These are phyloP conservation scores for Coremacera marginata DNA, from an alignment of 2,888 invertebrate genomes.

Conservation along the genomic window DNA sequence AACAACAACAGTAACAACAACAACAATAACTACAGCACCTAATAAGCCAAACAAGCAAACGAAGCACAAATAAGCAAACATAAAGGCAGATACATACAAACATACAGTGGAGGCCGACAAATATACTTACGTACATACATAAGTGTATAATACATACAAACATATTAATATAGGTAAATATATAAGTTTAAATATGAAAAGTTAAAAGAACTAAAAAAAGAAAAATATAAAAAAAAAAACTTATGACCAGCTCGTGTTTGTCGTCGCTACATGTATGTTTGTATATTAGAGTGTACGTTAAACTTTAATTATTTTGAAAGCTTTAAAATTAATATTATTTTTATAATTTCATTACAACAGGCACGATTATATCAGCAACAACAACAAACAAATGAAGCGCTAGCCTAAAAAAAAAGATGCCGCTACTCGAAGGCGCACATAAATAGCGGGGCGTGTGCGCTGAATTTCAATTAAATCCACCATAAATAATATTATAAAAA, in stretches of 20 bases:
- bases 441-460: not conserved
- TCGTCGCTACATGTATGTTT: slow-evolving; percentile 8
- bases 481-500: not conserved
- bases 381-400: not conserved
- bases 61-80: slow-evolving; percentile 35
- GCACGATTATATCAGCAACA: slow-evolving; percentile 1
- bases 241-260: too few relatives aligned
- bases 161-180: not conserved
- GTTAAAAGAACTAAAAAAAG: not conserved
- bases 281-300: too few relatives aligned
- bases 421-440: not conserved
- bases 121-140: slow-evolving; percentile 26
- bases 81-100: slow-evolving; percentile 20
- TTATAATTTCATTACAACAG: not conserved
- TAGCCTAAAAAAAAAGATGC: not conserved
- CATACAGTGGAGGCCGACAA: not conserved
- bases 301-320: too few relatives aligned
- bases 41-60: slow-evolving; percentile 40
- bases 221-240: not conserved
- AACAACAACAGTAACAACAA: slow-evolving; percentile 27
- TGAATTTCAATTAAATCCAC: slow-evolving; percentile 6
- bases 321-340: slow-evolving; percentile 1
- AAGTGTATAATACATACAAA: slow-evolving; percentile 6
- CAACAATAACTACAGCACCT: slow-evolving; percentile 37
- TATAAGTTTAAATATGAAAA: not conserved